A percentile compares a stretch with the other conserved stretches of the same genome.
phyloP scores from a whole-genome alignment of 2,797 vertebrate species.

The Cyprinella venusta region DNA sequence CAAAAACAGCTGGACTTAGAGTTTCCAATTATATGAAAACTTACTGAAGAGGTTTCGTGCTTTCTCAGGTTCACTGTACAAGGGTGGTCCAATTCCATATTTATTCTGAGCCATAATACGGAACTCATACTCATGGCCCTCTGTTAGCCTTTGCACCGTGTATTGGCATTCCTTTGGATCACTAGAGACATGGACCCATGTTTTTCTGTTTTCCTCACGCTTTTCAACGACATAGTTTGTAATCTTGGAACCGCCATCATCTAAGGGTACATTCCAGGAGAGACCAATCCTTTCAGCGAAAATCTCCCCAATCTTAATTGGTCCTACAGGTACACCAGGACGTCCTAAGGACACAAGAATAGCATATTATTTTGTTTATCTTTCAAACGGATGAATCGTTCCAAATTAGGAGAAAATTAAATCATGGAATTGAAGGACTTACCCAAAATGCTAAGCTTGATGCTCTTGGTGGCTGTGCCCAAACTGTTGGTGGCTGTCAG shows the following conservation, averaged over 20 bases:
- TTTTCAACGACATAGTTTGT: conserved; percentile 98
- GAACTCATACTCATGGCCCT: conserved; percentile 96
- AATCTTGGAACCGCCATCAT: conserved; percentile 95
- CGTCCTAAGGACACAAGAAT: conserved; percentile 77
- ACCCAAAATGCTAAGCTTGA: conserved; percentile 92
- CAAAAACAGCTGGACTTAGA: neutral
- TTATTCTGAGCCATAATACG: conserved; percentile 98
- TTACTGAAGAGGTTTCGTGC: conserved; percentile 97
- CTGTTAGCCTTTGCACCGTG: conserved; percentile 90
- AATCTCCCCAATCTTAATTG: conserved; percentile 92
- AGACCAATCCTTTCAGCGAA: conserved; percentile 94
- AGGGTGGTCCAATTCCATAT: conserved; percentile 90
- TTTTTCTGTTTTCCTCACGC: conserved; percentile 93
- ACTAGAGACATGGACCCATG: conserved; percentile 92
- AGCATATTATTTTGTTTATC: neutral
- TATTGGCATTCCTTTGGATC: conserved; percentile 92
- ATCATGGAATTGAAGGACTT: conserved; percentile 50
- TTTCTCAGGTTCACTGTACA: conserved; percentile 93
- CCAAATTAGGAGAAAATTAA: neutral
- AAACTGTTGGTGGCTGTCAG: conserved; percentile 92
- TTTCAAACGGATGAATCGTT: neutral
- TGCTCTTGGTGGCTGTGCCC: conserved; percentile 89
- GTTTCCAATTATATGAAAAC: conserved; percentile 64
- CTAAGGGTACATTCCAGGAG: conserved; percentile 90
- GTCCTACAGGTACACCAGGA: conserved; percentile 89